phyloP scores from a whole-genome alignment of 2,797 vertebrate genomes.

The Furcifer pardalis region DNA sequence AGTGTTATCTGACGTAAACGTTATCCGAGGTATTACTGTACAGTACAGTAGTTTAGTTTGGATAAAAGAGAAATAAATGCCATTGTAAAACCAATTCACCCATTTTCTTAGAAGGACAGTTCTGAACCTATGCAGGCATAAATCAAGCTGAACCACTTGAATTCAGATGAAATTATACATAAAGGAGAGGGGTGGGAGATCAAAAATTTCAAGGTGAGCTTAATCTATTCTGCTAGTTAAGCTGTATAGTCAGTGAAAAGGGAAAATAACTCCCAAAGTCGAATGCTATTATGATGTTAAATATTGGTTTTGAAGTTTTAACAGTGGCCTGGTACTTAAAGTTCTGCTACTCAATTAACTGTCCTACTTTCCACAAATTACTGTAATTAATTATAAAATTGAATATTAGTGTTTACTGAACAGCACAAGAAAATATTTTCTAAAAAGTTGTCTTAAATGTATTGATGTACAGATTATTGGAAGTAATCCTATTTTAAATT shows the following conservation, averaged over 20 bases:
- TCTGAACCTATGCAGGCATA: background rate
- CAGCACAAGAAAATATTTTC: background rate
- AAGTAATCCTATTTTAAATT: background rate
- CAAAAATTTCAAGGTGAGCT: slow-evolving; percentile 14
- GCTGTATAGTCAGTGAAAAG: background rate
- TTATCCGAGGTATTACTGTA: no score
- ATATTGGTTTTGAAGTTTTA: slow-evolving; percentile 22
- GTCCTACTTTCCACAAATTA: background rate
- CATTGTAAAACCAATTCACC: background rate
- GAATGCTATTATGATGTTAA: background rate
- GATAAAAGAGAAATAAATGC: background rate
- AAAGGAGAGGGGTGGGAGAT: background rate
- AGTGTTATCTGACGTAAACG: no score
- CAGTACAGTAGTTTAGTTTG: no score
- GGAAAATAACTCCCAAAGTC: background rate
- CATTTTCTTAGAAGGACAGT: no score
- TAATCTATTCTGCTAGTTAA: slow-evolving; percentile 8
- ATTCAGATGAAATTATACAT: slow-evolving; percentile 7
- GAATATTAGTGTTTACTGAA: slow-evolving; percentile 2
- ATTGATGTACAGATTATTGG: background rate
- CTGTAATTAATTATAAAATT: slow-evolving; percentile 8
- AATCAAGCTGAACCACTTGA: background rate
- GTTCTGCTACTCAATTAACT: slow-evolving; percentile 15
- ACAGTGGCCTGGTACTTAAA: background rate
- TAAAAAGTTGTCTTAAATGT: background rate